Percentiles rank a stretch among this genome's conserved stretches.
These are phyloP conservation scores for Bolborhynchus lineola DNA, from an alignment of 2,113 vertebrate species.

Conservation along the genomic window DNA sequence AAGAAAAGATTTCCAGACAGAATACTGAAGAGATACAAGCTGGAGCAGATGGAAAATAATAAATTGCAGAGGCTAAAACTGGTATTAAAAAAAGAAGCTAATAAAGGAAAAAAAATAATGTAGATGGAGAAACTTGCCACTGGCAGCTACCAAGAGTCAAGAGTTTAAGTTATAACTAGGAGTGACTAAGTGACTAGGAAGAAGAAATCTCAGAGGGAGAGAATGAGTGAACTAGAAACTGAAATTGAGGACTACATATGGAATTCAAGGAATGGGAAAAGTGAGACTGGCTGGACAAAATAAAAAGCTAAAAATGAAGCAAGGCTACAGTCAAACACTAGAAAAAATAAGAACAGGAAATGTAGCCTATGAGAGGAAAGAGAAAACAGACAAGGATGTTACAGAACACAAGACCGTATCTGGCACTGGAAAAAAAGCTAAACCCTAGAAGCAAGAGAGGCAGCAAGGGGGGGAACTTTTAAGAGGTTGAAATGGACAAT, in stretches of 20 bases:
- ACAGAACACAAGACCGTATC: background rate
- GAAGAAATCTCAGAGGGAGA: background rate
- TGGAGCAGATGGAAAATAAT: background rate
- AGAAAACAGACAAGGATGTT: background rate
- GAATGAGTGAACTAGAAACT: background rate
- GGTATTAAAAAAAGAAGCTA: background rate
- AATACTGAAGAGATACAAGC: background rate
- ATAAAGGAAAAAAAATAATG: background rate
- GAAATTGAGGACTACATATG: background rate
- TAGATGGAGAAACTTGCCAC: background rate
- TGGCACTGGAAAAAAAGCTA: background rate
- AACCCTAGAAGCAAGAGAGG: background rate
- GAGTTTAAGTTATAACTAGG: background rate
- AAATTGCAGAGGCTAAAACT: background rate
- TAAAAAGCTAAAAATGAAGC: background rate
- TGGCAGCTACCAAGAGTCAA: background rate
- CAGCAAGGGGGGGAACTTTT: background rate
- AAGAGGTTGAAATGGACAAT: background rate
- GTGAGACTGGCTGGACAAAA: background rate
- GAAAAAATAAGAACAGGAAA: background rate
- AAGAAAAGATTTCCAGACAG: background rate
- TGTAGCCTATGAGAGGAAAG: background rate
- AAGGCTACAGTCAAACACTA: background rate
- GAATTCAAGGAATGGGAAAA: background rate
- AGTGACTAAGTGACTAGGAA: background rate